Evolutionary conservation across 2,113 vertebrate genomes (phyloP).

Genomic region (Menidia beryllina): DNA sequence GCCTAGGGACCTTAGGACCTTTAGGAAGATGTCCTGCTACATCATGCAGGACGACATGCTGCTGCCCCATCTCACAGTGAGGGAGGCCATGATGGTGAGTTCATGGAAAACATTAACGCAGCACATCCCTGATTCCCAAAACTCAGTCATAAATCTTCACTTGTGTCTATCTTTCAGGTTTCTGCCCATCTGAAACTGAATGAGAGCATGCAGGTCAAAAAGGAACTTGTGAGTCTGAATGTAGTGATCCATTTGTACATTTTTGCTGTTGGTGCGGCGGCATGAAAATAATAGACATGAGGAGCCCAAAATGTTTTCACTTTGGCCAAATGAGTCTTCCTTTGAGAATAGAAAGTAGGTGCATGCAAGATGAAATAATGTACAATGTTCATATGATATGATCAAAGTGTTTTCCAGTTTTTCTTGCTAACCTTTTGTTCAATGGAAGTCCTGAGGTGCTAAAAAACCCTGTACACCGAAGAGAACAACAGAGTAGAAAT

Average conservation of each 20-base stretch:
- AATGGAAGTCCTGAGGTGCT: no score
- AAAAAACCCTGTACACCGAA: no score
- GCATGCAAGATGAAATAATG: background rate
- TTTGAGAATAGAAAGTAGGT: background rate
- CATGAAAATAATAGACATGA: background rate
- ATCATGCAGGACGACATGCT: slow-evolving; percentile 99
- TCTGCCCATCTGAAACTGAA: slow-evolving; percentile 96
- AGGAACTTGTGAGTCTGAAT: slow-evolving; percentile 89
- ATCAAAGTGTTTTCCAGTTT: background rate
- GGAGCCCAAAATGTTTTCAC: background rate
- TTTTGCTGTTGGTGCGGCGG: background rate
- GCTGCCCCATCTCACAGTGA: slow-evolving; percentile 91
- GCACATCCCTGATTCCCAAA: background rate
- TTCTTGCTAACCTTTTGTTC: no score
- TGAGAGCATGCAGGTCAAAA: slow-evolving; percentile 95
- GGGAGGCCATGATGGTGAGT: slow-evolving; percentile 98
- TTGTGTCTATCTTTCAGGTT: slow-evolving; percentile 80
- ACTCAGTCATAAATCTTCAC: background rate
- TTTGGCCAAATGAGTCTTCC: background rate
- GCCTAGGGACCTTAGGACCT: slow-evolving; percentile 92
- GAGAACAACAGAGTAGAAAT: no score
- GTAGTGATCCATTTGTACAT: background rate
- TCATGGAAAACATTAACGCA: background rate
- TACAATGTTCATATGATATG: background rate
- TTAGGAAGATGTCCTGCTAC: slow-evolving; percentile 99